These are phyloP conservation scores for Phengaris arion DNA, from an alignment of 2,888 invertebrate genomes.

Conservation along the genomic window DNA sequence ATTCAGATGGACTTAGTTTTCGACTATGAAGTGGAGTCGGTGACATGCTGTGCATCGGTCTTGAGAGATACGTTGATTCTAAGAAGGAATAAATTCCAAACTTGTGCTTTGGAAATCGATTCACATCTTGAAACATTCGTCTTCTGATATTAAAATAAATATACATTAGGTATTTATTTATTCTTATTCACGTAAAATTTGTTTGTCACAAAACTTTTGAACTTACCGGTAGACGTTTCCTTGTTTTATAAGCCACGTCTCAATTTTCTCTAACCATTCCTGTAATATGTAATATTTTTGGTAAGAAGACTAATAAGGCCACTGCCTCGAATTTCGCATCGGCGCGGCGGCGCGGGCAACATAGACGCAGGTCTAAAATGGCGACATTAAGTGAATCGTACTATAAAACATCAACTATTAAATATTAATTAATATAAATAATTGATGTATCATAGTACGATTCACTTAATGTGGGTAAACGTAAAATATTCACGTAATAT, in stretches of 20 bases:
- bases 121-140: conserved; percentile 55
- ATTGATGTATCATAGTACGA: too few relatives aligned
- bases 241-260: conserved; percentile 73
- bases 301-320: too few relatives aligned
- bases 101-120: conserved; percentile 60
- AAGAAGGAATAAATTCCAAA: conserved; percentile 66
- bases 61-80: conserved; percentile 51
- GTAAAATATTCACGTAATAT: too few relatives aligned
- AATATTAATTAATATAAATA: too few relatives aligned
- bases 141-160: conserved; percentile 49
- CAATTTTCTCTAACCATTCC: conserved; percentile 68
- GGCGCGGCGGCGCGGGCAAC: too few relatives aligned
- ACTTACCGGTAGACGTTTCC: conserved; percentile 79
- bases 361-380: too few relatives aligned
- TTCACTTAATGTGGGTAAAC: too few relatives aligned
- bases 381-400: too few relatives aligned
- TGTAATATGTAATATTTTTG: conserved; percentile 35
- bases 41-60: conserved; percentile 51
- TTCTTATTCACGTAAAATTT: conserved; percentile 38
- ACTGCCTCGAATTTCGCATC: too few relatives aligned
- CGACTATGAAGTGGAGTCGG: conserved; percentile 55
- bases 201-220: conserved; percentile 38
- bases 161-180: background rate
- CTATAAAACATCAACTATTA: too few relatives aligned
- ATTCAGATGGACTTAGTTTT: conserved; percentile 48